A percentile compares a stretch with the other conserved stretches of the same genome.
Conservation (phyloP, 2,113 vertebrate species). For the Nesoenas mayeri region DNA sequence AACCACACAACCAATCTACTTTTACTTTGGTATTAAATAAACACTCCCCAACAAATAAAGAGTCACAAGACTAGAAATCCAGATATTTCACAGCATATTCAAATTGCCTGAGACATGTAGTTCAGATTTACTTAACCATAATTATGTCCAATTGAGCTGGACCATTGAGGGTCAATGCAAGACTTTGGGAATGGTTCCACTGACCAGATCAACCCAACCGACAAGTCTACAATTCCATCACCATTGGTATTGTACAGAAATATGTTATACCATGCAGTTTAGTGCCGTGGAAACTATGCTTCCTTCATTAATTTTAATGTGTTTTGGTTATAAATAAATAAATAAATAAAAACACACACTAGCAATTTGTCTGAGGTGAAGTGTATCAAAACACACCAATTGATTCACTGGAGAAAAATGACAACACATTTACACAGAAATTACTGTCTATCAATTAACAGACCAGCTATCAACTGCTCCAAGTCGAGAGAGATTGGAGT, state of each 20-base stretch:
- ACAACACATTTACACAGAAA: not conserved
- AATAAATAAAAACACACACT: not conserved
- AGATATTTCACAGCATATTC: not conserved
- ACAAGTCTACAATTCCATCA: not conserved
- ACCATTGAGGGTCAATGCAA: not conserved
- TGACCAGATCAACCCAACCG: not conserved
- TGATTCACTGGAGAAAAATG: not conserved
- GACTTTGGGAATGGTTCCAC: not conserved
- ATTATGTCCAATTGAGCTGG: not conserved
- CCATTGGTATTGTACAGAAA: not conserved
- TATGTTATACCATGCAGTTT: not conserved
- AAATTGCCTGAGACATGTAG: not conserved
- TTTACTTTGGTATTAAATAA: not conserved
- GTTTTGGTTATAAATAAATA: not conserved
- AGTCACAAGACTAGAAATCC: not conserved
- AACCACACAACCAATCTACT: not conserved
- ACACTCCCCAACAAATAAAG: not conserved
- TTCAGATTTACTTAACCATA: not conserved
- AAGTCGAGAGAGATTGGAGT: not conserved
- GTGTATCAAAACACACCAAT: accelerated
- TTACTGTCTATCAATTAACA: not conserved
- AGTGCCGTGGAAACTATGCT: not conserved
- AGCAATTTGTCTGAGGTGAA: not conserved
- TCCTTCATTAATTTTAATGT: not conserved
- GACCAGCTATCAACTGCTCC: not conserved